Percentiles rank a stretch among this genome's conserved stretches.
These are phyloP conservation scores for Copidosoma floridanum DNA, from an alignment of 1,140 invertebrate species.

Conservation along the genomic window DNA sequence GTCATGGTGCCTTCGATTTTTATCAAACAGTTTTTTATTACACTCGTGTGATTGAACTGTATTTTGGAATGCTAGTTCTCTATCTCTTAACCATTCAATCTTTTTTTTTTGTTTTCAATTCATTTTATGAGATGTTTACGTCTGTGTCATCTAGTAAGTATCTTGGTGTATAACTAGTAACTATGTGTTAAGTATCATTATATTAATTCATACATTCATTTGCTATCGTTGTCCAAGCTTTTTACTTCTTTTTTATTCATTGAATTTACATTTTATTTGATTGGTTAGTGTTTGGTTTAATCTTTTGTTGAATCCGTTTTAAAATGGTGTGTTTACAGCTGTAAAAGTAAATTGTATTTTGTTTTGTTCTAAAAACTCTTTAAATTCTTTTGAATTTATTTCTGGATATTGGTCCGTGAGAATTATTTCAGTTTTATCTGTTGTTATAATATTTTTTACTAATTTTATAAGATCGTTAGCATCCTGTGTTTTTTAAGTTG, in stretches of 20 bases:
- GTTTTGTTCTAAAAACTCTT: too few relatives aligned
- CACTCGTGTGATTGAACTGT: too few relatives aligned
- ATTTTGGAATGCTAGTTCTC: not conserved
- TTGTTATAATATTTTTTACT: too few relatives aligned
- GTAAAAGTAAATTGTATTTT: constrained; percentile 21
- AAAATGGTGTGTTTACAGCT: constrained; percentile 17
- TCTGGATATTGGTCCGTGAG: constrained; percentile 28
- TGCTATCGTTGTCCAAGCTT: constrained; percentile 18
- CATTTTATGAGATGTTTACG: not conserved
- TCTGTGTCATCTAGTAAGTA: constrained; percentile 10
- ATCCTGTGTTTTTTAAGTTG: constrained; percentile 42
- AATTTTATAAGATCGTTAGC: constrained; percentile 44
- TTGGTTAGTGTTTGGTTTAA: not conserved
- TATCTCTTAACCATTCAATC: not conserved
- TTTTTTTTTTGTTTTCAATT: constrained; percentile 4
- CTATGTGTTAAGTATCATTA: constrained; percentile 16
- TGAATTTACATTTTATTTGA: too few relatives aligned
- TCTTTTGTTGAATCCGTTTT: constrained; percentile 18
- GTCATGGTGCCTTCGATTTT: too few relatives aligned
- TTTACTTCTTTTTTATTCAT: constrained; percentile 2
- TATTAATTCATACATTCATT: constrained; percentile 11
- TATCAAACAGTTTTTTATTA: too few relatives aligned
- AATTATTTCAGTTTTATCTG: constrained; percentile 32
- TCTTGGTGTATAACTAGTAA: constrained; percentile 3
- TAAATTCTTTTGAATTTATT: constrained; percentile 32